phyloP scores from a whole-genome alignment of 2,113 vertebrate genomes.

The Grammomys dolichurus region DNA sequence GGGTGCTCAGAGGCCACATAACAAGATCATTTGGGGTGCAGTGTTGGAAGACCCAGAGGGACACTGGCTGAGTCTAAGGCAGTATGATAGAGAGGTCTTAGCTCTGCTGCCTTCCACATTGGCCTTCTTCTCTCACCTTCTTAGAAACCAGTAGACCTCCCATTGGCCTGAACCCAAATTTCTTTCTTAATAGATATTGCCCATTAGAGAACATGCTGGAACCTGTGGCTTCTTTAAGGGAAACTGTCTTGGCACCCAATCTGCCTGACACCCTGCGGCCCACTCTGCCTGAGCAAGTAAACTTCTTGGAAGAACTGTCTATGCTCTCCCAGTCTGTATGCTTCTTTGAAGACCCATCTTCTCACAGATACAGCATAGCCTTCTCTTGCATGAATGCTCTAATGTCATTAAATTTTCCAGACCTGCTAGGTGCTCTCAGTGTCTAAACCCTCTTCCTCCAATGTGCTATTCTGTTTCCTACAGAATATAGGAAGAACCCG shows the following conservation, averaged over 20 bases:
- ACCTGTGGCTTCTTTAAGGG: neutral
- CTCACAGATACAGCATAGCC: neutral
- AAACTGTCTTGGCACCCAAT: neutral
- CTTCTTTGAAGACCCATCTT: too few relatives aligned
- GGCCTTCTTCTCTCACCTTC: neutral
- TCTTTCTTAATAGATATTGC: neutral
- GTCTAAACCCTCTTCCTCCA: neutral
- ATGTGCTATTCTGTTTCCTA: neutral
- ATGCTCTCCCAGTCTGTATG: neutral
- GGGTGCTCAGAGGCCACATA: neutral
- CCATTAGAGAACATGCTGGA: neutral
- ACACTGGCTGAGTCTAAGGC: neutral
- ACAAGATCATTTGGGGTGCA: too few relatives aligned
- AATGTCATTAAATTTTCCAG: neutral
- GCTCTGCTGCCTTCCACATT: neutral
- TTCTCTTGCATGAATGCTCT: neutral
- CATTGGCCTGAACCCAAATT: neutral
- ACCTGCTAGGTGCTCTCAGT: neutral
- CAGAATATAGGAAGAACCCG: too few relatives aligned
- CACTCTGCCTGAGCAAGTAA: neutral
- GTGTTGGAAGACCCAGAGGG: neutral
- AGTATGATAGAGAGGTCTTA: neutral
- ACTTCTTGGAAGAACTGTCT: neutral
- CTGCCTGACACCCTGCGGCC: neutral
- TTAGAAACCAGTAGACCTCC: neutral